A percentile compares a stretch with the other conserved stretches of the same genome.
phyloP scores from a whole-genome alignment of 30 jellyfish, hydroid and myxozoan genomes.

The Chironex yamaguchii region DNA sequence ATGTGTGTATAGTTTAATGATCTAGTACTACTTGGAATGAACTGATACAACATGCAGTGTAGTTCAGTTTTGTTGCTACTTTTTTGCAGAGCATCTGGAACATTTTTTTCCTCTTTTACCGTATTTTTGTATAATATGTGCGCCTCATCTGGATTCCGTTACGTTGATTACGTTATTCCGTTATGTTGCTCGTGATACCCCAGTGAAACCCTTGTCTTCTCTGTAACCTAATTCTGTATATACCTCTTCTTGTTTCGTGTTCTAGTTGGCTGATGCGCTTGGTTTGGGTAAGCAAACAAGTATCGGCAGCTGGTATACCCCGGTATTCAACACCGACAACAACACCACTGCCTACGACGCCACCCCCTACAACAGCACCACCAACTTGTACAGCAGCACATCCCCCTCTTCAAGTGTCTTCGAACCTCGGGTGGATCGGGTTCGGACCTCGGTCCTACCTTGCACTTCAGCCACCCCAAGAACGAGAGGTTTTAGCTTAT shows the following conservation, averaged over 20 bases:
- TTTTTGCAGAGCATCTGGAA: background rate
- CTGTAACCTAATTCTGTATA: no score
- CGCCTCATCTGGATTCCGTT: no score
- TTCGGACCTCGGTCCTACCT: slow-evolving; percentile 54
- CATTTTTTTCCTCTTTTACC: no score
- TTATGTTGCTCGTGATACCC: no score
- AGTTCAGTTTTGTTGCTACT: background rate
- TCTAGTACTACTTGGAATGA: no score
- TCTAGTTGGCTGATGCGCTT: slow-evolving; percentile 43
- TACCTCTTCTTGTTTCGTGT: background rate
- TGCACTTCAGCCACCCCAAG: slow-evolving; percentile 69
- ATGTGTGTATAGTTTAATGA: no score
- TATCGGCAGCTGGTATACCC: slow-evolving; percentile 81
- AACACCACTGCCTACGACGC: slow-evolving; percentile 72
- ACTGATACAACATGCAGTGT: no score
- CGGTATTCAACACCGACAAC: slow-evolving; percentile 23
- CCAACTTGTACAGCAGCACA: slow-evolving; percentile 88
- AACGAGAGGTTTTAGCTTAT: slow-evolving; percentile 26
- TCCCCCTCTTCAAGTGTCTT: slow-evolving; percentile 50
- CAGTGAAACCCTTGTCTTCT: no score
- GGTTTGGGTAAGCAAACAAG: slow-evolving; percentile 11
- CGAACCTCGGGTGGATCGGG: slow-evolving; percentile 64
- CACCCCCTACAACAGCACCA: slow-evolving; percentile 88
- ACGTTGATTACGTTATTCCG: no score
- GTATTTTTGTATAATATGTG: no score